Evolutionary conservation across 2,888 invertebrate genomes (phyloP).

Genomic region (Diogma glabrata): DNA sequence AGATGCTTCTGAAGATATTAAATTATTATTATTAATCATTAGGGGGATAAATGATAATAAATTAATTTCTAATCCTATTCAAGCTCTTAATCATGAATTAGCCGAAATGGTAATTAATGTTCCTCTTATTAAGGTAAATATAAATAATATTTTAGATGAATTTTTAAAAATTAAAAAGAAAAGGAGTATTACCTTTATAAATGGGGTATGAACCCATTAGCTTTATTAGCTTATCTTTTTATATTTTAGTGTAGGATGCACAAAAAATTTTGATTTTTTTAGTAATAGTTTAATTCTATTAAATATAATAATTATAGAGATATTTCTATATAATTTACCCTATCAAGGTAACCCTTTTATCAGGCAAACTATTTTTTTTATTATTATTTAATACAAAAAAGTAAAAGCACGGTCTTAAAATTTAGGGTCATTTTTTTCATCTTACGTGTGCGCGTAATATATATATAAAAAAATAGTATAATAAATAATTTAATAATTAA

Average conservation of each 20-base stretch:
- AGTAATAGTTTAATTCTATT: neutral
- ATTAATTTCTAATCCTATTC: neutral
- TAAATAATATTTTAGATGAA: no score
- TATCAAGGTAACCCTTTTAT: no score
- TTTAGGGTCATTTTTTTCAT: no score
- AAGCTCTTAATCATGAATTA: conserved; percentile 29
- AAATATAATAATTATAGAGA: neutral
- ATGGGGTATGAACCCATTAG: neutral
- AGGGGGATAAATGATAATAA: no score
- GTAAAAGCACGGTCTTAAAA: no score
- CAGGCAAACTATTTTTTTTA: no score
- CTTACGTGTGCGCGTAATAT: no score
- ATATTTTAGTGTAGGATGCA: neutral
- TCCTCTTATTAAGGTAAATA: conserved; percentile 38
- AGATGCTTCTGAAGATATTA: neutral
- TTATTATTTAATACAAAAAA: no score
- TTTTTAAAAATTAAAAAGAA: conserved; percentile 44
- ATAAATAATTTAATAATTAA: no score
- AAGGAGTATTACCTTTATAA: conserved; percentile 24
- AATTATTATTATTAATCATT: neutral
- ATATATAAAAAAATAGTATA: no score
- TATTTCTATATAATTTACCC: conserved; percentile 42
- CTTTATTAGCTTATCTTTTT: neutral
- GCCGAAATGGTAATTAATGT: conserved; percentile 40
- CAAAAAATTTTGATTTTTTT: neutral